A percentile compares a stretch with the other conserved stretches of the same genome.
Evolutionary conservation across 2,113 vertebrate genomes (phyloP).

Genomic region (Callocephalon fimbriatum): DNA sequence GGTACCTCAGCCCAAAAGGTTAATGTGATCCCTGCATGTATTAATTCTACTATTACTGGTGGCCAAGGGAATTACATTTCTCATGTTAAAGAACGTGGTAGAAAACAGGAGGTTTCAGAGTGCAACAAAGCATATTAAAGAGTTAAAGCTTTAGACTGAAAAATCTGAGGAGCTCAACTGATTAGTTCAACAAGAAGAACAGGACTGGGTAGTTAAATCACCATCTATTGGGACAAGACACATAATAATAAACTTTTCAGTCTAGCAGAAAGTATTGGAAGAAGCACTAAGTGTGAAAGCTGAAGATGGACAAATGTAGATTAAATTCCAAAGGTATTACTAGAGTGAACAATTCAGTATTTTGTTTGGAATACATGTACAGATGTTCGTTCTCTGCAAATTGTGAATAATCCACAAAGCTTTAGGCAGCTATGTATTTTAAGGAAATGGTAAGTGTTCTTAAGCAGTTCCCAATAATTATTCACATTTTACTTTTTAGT

Average conservation of each 20-base stretch:
- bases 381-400: not conserved
- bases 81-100: not conserved
- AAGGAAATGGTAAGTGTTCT: not conserved
- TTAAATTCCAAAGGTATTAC: not conserved
- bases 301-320: not conserved
- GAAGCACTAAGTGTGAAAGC: not conserved
- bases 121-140: not conserved
- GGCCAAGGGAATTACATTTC: not conserved
- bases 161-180: not conserved
- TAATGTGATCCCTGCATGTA: not conserved
- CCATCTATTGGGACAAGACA: not conserved
- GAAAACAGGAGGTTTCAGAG: not conserved
- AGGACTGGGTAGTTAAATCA: not conserved
- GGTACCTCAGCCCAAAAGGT: not conserved
- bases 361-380: not conserved
- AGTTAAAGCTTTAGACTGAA: not conserved
- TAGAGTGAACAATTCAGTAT: not conserved
- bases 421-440: not conserved
- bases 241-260: not conserved
- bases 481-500: constrained; percentile 3
- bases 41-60: not conserved
- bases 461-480: not conserved
- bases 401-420: not conserved
- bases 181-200: not conserved
- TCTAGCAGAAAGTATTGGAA: not conserved